Percentiles rank a stretch among this genome's conserved stretches.
phyloP scores from a whole-genome alignment of 2,888 invertebrate species.

The Leptinotarsa peninsularis region DNA sequence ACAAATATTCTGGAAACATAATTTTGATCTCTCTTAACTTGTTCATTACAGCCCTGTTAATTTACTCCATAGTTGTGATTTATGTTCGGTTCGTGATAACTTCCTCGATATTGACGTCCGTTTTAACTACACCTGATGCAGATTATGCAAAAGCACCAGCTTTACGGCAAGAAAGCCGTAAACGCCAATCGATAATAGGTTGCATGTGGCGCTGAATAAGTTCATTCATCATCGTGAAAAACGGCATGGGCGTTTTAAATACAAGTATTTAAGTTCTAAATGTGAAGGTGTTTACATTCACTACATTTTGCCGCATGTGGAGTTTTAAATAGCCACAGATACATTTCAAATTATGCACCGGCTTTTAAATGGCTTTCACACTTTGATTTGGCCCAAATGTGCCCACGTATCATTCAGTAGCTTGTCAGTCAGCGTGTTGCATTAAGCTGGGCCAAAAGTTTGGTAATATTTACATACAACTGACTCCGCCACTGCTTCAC shows the following conservation, averaged over 20 bases:
- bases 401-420: conserved; percentile 15
- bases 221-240: conserved; percentile 19
- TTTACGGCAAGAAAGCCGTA: conserved; percentile 4
- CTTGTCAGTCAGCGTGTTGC: not conserved
- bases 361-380: conserved; percentile 27
- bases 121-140: conserved; percentile 10
- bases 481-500: too few relatives aligned
- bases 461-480: too few relatives aligned
- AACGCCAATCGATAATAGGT: conserved; percentile 18
- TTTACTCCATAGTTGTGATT: not conserved
- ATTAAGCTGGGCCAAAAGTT: not conserved
- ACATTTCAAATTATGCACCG: conserved; percentile 28
- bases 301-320: conserved; percentile 34
- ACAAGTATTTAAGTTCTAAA: conserved; percentile 30
- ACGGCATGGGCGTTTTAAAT: conserved; percentile 31
- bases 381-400: conserved; percentile 20
- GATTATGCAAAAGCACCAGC: conserved; percentile 10
- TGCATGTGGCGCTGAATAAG: conserved; percentile 17
- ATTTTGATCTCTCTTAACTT: not conserved
- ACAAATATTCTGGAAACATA: not conserved
- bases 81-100: not conserved
- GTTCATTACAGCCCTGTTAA: not conserved
- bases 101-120: not conserved
- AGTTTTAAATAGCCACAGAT: conserved; percentile 28
- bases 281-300: conserved; percentile 39